These are phyloP conservation scores for Isotomurus palustris DNA, from an alignment of 2,888 invertebrate genomes.

Conservation along the genomic window DNA sequence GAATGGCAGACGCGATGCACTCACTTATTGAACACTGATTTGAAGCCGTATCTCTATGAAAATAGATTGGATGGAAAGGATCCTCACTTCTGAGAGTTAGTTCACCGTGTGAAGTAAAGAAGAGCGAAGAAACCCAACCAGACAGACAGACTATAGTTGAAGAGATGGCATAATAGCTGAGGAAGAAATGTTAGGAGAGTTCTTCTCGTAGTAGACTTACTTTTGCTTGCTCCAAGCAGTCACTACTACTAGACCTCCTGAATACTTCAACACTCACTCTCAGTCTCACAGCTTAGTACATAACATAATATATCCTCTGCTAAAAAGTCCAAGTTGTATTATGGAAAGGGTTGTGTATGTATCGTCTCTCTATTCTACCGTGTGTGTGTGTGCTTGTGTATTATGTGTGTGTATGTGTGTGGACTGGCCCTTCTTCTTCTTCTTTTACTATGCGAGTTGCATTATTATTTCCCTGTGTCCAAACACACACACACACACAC, in stretches of 20 bases:
- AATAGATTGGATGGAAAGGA: constrained; percentile 8
- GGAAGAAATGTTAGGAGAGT: neutral
- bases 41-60: too few species aligned
- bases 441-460: too few species aligned
- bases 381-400: neutral
- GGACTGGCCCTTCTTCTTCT: too few species aligned
- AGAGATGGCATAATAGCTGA: neutral
- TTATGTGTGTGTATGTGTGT: neutral
- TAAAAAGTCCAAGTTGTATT: constrained; percentile 1
- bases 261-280: too few species aligned
- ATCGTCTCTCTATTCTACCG: neutral
- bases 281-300: too few species aligned
- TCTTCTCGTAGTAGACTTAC: too few species aligned
- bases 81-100: constrained; percentile 7
- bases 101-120: constrained; percentile 8
- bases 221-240: too few species aligned
- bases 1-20: too few species aligned
- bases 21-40: too few species aligned
- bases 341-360: constrained; percentile 1
- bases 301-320: neutral
- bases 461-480: neutral
- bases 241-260: too few species aligned
- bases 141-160: constrained; percentile 13
- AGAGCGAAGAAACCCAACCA: neutral
- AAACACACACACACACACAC: neutral